Base-by-base conservation (phyloP, 2,888 invertebrate genomes). In the Patella pellucida region DNA sequence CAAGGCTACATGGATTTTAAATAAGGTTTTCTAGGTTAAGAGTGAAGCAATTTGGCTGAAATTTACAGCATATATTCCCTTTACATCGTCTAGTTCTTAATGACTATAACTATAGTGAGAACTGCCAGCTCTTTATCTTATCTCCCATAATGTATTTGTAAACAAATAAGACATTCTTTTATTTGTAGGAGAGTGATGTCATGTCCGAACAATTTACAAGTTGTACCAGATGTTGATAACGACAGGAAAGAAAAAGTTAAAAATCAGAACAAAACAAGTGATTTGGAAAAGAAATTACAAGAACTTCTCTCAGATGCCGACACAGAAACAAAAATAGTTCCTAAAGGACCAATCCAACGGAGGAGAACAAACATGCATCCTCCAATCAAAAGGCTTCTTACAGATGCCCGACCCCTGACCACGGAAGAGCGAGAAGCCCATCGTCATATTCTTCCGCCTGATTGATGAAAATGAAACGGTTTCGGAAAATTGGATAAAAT, bases 181-280 rank as follows among this genome's bases (percentile, higher is more conserved):
- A 51, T 69, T 80, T 77, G 4, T 74, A 88, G 89, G 88, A 78
- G 83, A 75, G 85, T 87, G 14, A 79, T 87, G 82, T 80, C 83
- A 19, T 70, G 75, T 11, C 74, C 78, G 16, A 86, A 83, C 7
- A 85, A 86, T 5, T 75, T 87, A 14, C 89, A 89, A 73, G 85
- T 87, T n/a, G 89, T 89, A 3, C 89, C 89, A 4, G 88, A 88
- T 62, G 81, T 86, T 14, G 87, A 87, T 69, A 78, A 82, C 16
- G 76, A 75, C 69, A 31, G 50, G 41, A 16, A 50, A n/a, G 23
- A 54, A 12, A 31, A 70, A 54, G n/a, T 12, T 27, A 50, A n/a
- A 9, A 50, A 27, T 31, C 19, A 50, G 50, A 14, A 69, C 16
- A 15, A 52, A 52, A 9, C 52, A 7, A 81, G 81, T 52, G 80